Conservation (phyloP, 1,140 invertebrate genomes). For the Cryptotermes secundus region DNA sequence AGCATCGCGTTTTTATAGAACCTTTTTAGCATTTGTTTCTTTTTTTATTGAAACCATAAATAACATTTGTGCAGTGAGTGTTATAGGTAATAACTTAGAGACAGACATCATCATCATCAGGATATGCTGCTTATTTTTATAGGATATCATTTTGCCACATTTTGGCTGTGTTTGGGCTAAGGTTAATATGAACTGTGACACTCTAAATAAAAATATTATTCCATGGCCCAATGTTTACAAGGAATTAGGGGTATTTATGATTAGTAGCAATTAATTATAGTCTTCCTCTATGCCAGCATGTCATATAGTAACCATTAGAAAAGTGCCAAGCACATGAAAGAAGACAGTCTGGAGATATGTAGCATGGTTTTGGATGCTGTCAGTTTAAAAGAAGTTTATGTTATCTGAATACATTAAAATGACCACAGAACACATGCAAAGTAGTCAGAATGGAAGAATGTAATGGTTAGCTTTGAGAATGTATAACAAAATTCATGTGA, state of each 20-base stretch:
- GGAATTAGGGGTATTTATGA: conserved; percentile 2
- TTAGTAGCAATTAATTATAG: conserved; percentile 29
- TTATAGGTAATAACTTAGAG: conserved; percentile 33
- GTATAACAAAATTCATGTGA: background rate
- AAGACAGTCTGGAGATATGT: background rate
- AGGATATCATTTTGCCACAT: conserved; percentile 39
- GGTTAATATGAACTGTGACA: conserved; percentile 29
- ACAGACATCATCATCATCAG: conserved; percentile 27
- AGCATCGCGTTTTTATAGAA: conserved; percentile 36
- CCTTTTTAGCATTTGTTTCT: conserved; percentile 36
- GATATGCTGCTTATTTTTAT: conserved; percentile 39
- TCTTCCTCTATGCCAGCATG: conserved; percentile 31
- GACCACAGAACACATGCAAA: background rate
- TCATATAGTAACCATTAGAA: conserved; percentile 26
- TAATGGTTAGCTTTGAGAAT: background rate
- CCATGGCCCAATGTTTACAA: conserved; percentile 23
- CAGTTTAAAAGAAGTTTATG: background rate
- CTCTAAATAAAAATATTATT: conserved; percentile 28
- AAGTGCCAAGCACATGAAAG: background rate
- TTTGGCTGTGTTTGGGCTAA: conserved; percentile 38
- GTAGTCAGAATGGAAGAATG: background rate
- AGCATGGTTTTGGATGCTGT: background rate
- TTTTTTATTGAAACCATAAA: conserved; percentile 31
- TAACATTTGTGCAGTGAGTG: conserved; percentile 35
- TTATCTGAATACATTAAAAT: background rate